Percentiles rank a stretch among this genome's conserved stretches.
phyloP scores from a whole-genome alignment of 1,140 invertebrate species.

The Aphaenogaster floridana region DNA sequence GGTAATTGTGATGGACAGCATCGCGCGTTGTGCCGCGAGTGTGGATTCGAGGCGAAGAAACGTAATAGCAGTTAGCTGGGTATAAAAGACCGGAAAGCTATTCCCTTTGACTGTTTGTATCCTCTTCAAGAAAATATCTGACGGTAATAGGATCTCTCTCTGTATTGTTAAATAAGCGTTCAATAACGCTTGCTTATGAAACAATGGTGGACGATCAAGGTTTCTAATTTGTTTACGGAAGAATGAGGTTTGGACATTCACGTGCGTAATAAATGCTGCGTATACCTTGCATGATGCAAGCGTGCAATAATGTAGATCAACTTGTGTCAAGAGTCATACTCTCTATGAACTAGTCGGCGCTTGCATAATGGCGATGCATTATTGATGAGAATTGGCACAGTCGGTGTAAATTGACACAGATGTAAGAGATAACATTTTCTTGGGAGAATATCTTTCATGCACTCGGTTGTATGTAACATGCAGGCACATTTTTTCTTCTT shows the following conservation, averaged over 20 bases:
- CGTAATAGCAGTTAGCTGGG: not conserved
- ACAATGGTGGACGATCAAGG: not conserved
- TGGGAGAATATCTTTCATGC: not conserved
- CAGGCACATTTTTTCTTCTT: not conserved
- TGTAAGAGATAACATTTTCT: slow-evolving; percentile 20
- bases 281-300: not conserved
- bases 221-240: not conserved
- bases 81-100: not conserved
- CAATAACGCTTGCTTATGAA: not conserved
- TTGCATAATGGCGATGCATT: slow-evolving; percentile 54
- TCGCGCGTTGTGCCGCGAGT: not conserved
- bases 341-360: slow-evolving; percentile 34
- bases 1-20: slow-evolving; percentile 23
- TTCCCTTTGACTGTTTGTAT: not conserved
- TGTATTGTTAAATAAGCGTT: not conserved
- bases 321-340: slow-evolving; percentile 39
- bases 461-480: not conserved
- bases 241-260: not conserved
- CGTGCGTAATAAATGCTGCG: not conserved
- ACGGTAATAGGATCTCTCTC: not conserved
- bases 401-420: slow-evolving; percentile 48
- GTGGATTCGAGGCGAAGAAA: not conserved
- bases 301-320: slow-evolving; percentile 3
- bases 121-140: not conserved
- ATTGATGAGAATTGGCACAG: slow-evolving; percentile 54